phyloP scores from a whole-genome alignment of 2,113 vertebrate genomes.

The Felis chaus region DNA sequence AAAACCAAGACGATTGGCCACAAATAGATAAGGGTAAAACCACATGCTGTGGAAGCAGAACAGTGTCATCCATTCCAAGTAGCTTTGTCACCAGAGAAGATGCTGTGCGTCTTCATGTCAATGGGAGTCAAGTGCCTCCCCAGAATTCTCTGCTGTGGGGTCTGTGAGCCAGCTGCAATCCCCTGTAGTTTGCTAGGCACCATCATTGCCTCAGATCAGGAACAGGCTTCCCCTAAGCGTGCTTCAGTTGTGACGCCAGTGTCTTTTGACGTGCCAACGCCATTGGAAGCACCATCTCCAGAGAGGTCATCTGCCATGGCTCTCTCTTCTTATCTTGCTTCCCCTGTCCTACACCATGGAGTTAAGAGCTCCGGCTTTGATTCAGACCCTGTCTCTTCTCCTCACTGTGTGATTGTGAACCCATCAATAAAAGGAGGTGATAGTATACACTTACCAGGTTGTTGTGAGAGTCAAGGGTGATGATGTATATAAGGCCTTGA shows the following conservation, averaged over 20 bases:
- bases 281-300: background rate
- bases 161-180: accelerated
- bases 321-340: background rate
- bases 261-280: background rate
- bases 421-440: background rate
- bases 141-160: accelerated
- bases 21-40: conserved; percentile 36
- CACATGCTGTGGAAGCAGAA: background rate
- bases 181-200: accelerated
- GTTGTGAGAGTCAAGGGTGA: background rate
- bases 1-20: conserved; percentile 37
- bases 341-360: background rate
- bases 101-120: background rate
- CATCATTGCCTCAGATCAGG: background rate
- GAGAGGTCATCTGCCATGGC: accelerated
- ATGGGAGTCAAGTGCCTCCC: background rate
- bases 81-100: background rate
- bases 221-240: background rate
- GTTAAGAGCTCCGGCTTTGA: background rate
- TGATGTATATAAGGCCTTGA: background rate
- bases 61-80: background rate
- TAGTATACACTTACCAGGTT: accelerated
- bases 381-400: background rate
- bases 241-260: background rate
- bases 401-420: background rate